Evolutionary conservation across 2,888 invertebrate genomes (phyloP).

Genomic region (Lithophane ornitopus): DNA sequence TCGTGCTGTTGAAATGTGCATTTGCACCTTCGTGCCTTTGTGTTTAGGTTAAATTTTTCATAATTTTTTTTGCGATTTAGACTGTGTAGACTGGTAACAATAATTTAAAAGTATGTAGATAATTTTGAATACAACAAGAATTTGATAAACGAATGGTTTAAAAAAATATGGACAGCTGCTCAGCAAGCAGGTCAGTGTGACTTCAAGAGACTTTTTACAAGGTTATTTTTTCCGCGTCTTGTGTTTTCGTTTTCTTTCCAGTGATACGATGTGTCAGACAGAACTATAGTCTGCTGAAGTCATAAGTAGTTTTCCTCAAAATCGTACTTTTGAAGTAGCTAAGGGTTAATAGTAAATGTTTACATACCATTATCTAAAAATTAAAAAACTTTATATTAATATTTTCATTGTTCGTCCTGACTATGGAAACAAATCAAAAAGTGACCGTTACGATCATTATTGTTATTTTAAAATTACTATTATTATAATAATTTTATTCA

Average conservation of each 20-base stretch:
- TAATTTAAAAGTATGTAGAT: background rate
- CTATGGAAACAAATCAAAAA: slow-evolving; percentile 32
- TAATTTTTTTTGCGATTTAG: background rate
- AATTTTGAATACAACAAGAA: background rate
- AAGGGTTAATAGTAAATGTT: no score
- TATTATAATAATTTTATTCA: slow-evolving; percentile 72
- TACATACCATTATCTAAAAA: no score
- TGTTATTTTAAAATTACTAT: slow-evolving; percentile 68
- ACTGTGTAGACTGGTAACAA: background rate
- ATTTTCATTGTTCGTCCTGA: background rate
- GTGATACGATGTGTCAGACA: background rate
- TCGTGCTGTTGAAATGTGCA: slow-evolving; percentile 20
- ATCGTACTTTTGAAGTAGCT: background rate
- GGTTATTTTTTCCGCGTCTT: background rate
- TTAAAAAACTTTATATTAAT: background rate
- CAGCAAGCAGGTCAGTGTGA: background rate
- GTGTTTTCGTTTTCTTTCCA: background rate
- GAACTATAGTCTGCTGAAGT: no score
- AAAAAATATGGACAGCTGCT: background rate
- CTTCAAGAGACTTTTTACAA: background rate
- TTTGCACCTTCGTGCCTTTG: background rate
- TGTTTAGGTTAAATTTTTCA: background rate
- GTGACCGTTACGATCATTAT: slow-evolving; percentile 71
- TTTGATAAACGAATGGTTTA: background rate
- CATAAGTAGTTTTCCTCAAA: background rate